These are phyloP conservation scores for Pachyrhynchus sulphureomaculatus DNA, from an alignment of 1,140 invertebrate genomes.

Conservation along the genomic window DNA sequence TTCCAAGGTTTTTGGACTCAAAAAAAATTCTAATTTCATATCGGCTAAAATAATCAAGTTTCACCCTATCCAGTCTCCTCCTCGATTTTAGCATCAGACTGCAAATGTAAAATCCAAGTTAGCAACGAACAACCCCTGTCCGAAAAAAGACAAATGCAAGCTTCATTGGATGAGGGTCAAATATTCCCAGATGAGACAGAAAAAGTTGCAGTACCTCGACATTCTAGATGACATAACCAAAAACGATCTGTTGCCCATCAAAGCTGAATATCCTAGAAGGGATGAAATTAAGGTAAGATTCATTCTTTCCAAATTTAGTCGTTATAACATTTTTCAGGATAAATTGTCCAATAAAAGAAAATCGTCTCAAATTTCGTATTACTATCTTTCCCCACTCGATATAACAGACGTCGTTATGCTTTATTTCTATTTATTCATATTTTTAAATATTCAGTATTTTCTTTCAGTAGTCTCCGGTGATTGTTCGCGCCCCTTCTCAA, in stretches of 20 bases:
- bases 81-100: not conserved
- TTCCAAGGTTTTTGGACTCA: too few relatives aligned
- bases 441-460: too few relatives aligned
- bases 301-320: not conserved
- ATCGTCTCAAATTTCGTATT: too few relatives aligned
- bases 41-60: too few relatives aligned
- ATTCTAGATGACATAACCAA: constrained; percentile 46
- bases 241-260: constrained; percentile 44
- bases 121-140: constrained; percentile 18
- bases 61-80: too few relatives aligned
- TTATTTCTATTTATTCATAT: too few relatives aligned
- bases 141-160: constrained; percentile 8
- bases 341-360: constrained; percentile 1
- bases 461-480: too few relatives aligned
- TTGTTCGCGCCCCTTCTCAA: too few relatives aligned
- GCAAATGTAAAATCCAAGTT: constrained; percentile 9
- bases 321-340: not conserved
- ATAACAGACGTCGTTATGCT: too few relatives aligned
- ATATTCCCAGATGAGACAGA: constrained; percentile 14
- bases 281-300: constrained; percentile 25
- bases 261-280: constrained; percentile 46
- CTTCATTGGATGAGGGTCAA: constrained; percentile 23
- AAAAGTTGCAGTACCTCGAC: constrained; percentile 33
- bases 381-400: too few relatives aligned
- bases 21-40: too few relatives aligned